phyloP scores from a whole-genome alignment of 2,113 vertebrate genomes.

The Cottus gobio region DNA sequence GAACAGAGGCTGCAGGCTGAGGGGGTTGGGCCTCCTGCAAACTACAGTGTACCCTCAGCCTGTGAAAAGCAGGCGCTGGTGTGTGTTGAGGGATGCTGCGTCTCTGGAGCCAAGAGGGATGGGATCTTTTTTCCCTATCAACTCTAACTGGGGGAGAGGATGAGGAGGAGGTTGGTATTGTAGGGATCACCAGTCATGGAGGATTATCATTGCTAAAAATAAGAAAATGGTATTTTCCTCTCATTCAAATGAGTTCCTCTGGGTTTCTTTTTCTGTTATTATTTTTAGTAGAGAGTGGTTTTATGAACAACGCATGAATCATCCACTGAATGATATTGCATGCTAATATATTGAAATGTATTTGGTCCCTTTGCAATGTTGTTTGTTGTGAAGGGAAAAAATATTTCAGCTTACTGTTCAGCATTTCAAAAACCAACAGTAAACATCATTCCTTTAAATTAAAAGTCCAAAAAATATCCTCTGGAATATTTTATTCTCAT shows the following conservation, averaged over 20 bases:
- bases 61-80: conserved; percentile 25
- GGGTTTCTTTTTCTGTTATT: conserved; percentile 44
- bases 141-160: conserved; percentile 19
- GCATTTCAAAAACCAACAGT: conserved; percentile 30
- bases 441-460: conserved; percentile 45
- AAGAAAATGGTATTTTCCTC: conserved; percentile 58
- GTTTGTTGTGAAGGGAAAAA: conserved; percentile 32
- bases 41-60: conserved; percentile 34
- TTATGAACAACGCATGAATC: conserved; percentile 50
- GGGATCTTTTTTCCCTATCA: conserved; percentile 39
- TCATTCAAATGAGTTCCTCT: conserved; percentile 65
- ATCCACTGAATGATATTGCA: conserved; percentile 35
- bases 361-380: conserved; percentile 21
- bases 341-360: conserved; percentile 47
- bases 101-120: conserved; percentile 18
- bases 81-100: conserved; percentile 12
- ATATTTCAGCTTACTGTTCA: conserved; percentile 35
- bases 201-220: conserved; percentile 73
- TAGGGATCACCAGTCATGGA: conserved; percentile 65
- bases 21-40: conserved; percentile 27
- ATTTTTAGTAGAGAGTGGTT: conserved; percentile 36
- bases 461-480: conserved; percentile 44
- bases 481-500: conserved; percentile 35
- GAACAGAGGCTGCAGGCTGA: conserved; percentile 55
- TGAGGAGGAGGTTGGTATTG: conserved; percentile 32